Conservation (phyloP, 2,797 vertebrate genomes). For the Chiroxiphia lanceolata region DNA sequence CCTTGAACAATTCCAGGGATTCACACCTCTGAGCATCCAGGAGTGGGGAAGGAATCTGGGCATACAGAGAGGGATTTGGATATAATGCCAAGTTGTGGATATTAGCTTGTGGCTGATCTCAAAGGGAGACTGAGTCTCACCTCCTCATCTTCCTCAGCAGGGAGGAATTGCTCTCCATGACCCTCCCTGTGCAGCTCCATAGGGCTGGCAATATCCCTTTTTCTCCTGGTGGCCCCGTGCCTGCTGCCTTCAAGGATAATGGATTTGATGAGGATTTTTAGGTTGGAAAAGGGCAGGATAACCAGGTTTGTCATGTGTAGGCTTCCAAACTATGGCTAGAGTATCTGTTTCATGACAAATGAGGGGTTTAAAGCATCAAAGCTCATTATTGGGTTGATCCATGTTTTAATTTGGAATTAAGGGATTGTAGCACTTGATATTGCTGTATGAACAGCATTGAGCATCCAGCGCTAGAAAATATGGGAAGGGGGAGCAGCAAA, state of each 20-base stretch:
- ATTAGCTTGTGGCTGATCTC: not conserved
- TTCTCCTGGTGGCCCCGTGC: not conserved
- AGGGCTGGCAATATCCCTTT: not conserved
- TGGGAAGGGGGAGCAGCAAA: not conserved
- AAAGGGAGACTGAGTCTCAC: not conserved
- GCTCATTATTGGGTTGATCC: not conserved
- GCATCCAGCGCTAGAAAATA: not conserved
- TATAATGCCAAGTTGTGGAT: too few species aligned
- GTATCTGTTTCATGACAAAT: fast-evolving
- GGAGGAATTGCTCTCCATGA: not conserved
- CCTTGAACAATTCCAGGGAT: not conserved
- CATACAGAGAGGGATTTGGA: not conserved
- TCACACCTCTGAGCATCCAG: not conserved
- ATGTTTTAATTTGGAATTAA: not conserved
- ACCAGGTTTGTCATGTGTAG: fast-evolving
- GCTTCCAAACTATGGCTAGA: not conserved
- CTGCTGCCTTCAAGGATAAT: not conserved
- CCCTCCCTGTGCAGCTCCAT: not conserved
- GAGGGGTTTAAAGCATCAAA: fast-evolving
- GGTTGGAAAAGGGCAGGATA: not conserved
- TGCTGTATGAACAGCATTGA: fast-evolving
- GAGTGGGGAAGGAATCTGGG: not conserved
- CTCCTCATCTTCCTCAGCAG: not conserved
- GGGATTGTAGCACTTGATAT: not conserved
- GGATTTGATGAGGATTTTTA: not conserved